Evolutionary conservation across 2,888 invertebrate species (phyloP), one percentile per base, ranked within the genome.

Genomic region (Neria commutata): DNA sequence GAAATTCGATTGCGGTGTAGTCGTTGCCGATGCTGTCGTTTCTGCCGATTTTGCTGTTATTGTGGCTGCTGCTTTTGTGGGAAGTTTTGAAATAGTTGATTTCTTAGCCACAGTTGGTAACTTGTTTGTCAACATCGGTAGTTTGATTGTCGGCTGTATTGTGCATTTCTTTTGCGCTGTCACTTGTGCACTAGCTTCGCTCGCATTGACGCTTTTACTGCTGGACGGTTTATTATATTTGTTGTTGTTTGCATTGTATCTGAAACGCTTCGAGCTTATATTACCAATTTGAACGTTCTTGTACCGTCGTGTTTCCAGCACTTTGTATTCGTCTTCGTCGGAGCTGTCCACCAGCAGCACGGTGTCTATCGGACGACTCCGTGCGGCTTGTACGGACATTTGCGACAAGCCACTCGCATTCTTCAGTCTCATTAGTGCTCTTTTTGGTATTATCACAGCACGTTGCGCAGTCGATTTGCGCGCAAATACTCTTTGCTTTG

Each of bases 1-100:
- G n/a, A 73, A 73, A 19, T 71, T 69, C 23, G 72, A 70, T 51
- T 73, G 71, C 1, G 71, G 71, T n/a, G 68, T 69, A 8, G 63
- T 19, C 2, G 19, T 21, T 17, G 42, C 3, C n/a, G 21, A 11
- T 29, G 29, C 29, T 11, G 6, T 29, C 11, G 6, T 29, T 11
- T 29, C 29, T 6, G 29, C 29, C 29, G 29, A 29, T 29, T 6
- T 8, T 29, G 11, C 6, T 29, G 11, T 11, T 6, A 29, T 29
- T 29, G 29, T 29, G 29, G 6, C 11, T 29, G 29, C 6, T n/a
- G 29, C 11, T 29, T 29, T 11, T 29, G 6, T 29, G 29, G n/a
- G n/a, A n/a, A n/a, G n/a, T n/a, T 61, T 47, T 61, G 61, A 47
- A 24, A 10, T 33, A 57, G 60, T 56, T 58, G 55, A 33, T 46